Base-by-base conservation (phyloP, 2,797 vertebrate species). In the Acrossocheilus wenchowensis region DNA sequence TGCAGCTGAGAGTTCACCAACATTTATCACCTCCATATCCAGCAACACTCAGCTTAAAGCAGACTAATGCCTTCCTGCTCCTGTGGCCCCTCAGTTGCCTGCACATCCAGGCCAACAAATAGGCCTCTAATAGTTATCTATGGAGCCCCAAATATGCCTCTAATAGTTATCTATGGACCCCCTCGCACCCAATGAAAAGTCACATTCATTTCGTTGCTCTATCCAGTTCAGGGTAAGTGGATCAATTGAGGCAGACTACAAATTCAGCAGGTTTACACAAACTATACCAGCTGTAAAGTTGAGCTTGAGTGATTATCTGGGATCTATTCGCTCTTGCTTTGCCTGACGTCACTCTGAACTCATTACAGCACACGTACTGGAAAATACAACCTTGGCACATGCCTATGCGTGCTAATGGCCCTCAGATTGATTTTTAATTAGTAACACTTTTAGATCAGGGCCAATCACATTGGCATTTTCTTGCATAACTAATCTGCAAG, bases 341-440 rank as follows among this genome's bases (percentile, higher is more conserved):
- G 90, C 85, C 90, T 91, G 92, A 93, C 94, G 95, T 95, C 95
- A 94, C 96, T 95, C 90, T 89, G 91, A 93, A 94, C 96, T 97
- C 97, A 97, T 98, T 99, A 97, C 96, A 95, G 95, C 90, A 89
- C 96, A 95, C 96, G 95, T 96, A 95, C 91, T 95, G 95, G 97
- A 98, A 98, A 96, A 97, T 96, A 96, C 96, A 97, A 94, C 91
- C 95, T 95, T 94, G 94, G 96, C 96, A 95, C 95, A 96, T 96
- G 96, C 95, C 95, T 96, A 95, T 93, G 93, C 92, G 94, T 92
- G 93, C 97, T 99, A 99, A 99, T 99, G 96, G 97, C 95, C 92
- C 94, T 93, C 91, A 95, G 97, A 99, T 98, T 98, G 97, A 99
- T 99, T 99, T 97, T 97, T 98, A 98, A 99, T 99, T 99, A 98